These are phyloP conservation scores for Ascidia mentula DNA, from an alignment of 23 tunicate genomes.

Conservation along the genomic window DNA sequence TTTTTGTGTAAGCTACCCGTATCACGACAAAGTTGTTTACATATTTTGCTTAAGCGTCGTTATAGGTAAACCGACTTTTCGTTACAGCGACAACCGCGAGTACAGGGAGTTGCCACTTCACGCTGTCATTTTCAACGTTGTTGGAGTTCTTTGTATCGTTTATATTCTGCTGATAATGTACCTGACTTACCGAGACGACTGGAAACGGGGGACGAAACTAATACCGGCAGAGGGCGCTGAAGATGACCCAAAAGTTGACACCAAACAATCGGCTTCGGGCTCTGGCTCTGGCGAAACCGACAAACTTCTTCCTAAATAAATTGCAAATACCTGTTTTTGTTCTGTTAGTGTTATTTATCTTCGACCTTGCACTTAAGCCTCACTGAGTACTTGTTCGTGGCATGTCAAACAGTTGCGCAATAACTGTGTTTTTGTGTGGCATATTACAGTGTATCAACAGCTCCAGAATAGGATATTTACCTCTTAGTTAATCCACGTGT, in stretches of 20 bases:
- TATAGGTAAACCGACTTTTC: neutral
- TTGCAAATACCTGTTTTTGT: too few species aligned
- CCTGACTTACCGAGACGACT: constrained; percentile 16
- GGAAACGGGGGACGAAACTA: constrained; percentile 8
- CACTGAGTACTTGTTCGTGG: too few species aligned
- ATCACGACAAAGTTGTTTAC: neutral
- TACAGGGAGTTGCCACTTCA: neutral
- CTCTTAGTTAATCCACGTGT: too few species aligned
- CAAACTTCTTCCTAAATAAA: neutral
- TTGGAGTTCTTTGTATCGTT: neutral
- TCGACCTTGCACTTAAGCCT: too few species aligned
- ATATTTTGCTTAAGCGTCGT: too few species aligned
- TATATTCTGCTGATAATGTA: neutral
- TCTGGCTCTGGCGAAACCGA: neutral
- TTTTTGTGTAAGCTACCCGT: neutral
- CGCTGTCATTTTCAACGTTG: constrained; percentile 11
- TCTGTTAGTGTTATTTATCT: too few species aligned
- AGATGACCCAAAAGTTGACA: neutral
- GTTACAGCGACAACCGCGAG: neutral
- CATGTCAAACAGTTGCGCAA: too few species aligned
- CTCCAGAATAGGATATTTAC: too few species aligned
- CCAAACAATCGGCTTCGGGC: neutral
- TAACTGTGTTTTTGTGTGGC: too few species aligned
- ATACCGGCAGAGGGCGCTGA: neutral
- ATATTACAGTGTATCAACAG: too few species aligned